These are phyloP conservation scores for Allobates femoralis DNA, from an alignment of 2,797 vertebrate species.

Conservation along the genomic window DNA sequence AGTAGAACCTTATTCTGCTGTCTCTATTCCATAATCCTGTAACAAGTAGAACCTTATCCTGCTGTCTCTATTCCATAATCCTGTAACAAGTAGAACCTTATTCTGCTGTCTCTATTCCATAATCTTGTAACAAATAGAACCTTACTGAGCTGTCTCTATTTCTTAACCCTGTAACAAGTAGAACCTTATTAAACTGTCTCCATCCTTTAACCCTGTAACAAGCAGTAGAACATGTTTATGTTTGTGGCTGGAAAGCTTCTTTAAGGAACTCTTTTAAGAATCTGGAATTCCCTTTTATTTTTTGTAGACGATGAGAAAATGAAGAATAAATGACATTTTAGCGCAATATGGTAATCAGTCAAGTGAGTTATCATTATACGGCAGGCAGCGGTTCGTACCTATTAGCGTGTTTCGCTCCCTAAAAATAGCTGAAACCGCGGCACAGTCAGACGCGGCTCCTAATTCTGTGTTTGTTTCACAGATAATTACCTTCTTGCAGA, in stretches of 20 bases:
- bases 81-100: no score
- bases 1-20: no score
- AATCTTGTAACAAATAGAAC: no score
- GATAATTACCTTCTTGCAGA: conserved; percentile 2
- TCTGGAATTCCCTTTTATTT: no score
- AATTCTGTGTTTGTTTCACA: conserved; percentile 15
- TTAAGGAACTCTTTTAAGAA: background rate
- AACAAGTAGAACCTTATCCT: no score
- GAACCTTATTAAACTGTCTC: no score
- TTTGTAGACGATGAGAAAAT: background rate
- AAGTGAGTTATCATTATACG: background rate
- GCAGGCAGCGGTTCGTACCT: background rate
- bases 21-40: no score
- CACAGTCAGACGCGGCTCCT: background rate
- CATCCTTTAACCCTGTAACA: background rate
- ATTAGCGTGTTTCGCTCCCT: background rate
- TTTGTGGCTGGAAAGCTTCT: background rate
- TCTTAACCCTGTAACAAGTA: no score
- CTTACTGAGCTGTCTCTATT: no score
- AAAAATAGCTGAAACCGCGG: background rate
- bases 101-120: no score
- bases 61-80: no score
- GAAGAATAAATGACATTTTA: background rate
- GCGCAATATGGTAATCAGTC: background rate
- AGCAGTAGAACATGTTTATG: background rate